These are phyloP conservation scores for Lasioglossum albipes DNA, from an alignment of 1,140 invertebrate genomes.

Conservation along the genomic window DNA sequence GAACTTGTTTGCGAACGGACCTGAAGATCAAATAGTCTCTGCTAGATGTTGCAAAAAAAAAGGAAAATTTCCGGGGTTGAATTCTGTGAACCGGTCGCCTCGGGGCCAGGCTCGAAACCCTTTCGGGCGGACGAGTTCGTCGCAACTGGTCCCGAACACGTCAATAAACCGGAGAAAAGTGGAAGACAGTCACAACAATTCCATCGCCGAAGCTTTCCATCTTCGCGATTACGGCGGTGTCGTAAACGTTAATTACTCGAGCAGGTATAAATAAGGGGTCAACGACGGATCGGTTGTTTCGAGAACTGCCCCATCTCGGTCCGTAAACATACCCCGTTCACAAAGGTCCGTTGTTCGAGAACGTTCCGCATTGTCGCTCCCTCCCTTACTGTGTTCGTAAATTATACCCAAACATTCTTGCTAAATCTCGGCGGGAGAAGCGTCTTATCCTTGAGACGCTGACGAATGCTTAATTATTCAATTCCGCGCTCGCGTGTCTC, in stretches of 20 bases:
- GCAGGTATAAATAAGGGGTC: constrained; percentile 45
- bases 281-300: constrained; percentile 20
- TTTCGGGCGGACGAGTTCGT: constrained; percentile 18
- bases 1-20: too few species aligned
- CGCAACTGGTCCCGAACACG: constrained; percentile 9
- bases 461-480: constrained; percentile 1
- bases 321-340: not conserved
- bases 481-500: not conserved
- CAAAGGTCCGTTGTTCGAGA: constrained; percentile 6
- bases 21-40: too few species aligned
- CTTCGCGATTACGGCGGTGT: not conserved
- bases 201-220: not conserved
- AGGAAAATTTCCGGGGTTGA: not conserved
- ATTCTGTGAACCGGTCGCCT: not conserved
- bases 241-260: constrained; percentile 42
- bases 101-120: not conserved
- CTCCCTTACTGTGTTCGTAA: not conserved
- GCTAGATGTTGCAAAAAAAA: not conserved
- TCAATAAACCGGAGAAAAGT: constrained; percentile 12
- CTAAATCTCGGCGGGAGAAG: not conserved
- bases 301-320: not conserved
- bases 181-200: not conserved
- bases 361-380: not conserved
- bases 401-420: constrained; percentile 7
- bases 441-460: not conserved